These are phyloP conservation scores for Gambusia yucatana DNA, from an alignment of 2,797 vertebrate genomes.

Conservation along the genomic window DNA sequence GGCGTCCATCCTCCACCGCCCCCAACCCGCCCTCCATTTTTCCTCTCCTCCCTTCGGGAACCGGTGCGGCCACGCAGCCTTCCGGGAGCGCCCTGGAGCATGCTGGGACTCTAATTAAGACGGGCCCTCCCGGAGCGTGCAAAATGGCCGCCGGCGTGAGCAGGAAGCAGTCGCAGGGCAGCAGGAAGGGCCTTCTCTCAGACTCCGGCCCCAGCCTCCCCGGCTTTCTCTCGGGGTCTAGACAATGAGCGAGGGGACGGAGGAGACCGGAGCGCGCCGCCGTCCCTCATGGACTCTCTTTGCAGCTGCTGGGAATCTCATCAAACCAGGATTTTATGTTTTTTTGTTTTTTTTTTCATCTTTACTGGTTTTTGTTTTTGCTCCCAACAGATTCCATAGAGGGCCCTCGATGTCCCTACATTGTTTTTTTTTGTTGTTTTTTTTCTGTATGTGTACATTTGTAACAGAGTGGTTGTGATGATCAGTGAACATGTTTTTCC, in stretches of 20 bases:
- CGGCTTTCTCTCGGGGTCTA: conserved; percentile 80
- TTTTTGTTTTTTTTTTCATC: conserved; percentile 29
- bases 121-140: conserved; percentile 71
- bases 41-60: conserved; percentile 47
- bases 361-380: conserved; percentile 16
- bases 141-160: conserved; percentile 70
- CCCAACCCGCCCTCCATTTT: background rate
- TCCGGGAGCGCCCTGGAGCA: conserved; percentile 75
- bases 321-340: conserved; percentile 57
- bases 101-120: conserved; percentile 74
- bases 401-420: conserved; percentile 30
- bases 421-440: conserved; percentile 22
- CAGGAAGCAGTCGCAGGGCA: conserved; percentile 79
- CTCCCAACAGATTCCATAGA: conserved; percentile 49
- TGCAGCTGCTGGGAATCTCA: conserved; percentile 66
- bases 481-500: conserved; percentile 67
- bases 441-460: conserved; percentile 76
- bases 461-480: conserved; percentile 77
- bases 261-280: conserved; percentile 59
- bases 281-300: conserved; percentile 52
- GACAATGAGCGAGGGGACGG: conserved; percentile 75
- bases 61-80: conserved; percentile 63
- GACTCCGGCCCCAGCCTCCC: conserved; percentile 72
- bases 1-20: conserved; percentile 19
- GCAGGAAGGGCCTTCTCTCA: conserved; percentile 78